phyloP scores from a whole-genome alignment of 2,797 vertebrate genomes.

The Bufotes viridis region DNA sequence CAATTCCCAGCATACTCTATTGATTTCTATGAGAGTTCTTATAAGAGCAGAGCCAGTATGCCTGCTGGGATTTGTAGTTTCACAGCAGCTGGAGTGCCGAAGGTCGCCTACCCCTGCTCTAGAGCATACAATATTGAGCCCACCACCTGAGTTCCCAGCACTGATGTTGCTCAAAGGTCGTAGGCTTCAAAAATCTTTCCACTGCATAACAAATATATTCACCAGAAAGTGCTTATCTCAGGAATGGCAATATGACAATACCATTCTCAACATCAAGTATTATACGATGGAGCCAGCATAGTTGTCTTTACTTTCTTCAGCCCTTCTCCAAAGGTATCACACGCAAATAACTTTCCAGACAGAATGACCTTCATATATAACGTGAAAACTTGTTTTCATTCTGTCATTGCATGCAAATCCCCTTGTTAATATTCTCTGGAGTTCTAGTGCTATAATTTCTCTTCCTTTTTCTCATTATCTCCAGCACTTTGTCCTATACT shows the following conservation, averaged over 20 bases:
- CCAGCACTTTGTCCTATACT: conserved; percentile 58
- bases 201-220: not conserved
- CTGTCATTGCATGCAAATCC: conserved; percentile 60
- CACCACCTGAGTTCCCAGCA: not conserved
- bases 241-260: not conserved
- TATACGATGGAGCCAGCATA: not conserved
- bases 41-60: too few species aligned
- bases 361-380: conserved; percentile 59
- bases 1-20: too few species aligned
- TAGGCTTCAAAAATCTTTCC: not conserved
- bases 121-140: too few species aligned
- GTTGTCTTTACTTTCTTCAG: conserved; percentile 28
- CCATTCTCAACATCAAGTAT: not conserved
- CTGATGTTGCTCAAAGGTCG: not conserved
- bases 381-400: conserved; percentile 56
- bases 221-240: not conserved
- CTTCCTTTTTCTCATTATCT: conserved; percentile 63
- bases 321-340: conserved; percentile 27
- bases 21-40: too few species aligned
- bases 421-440: conserved; percentile 59
- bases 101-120: too few species aligned
- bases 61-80: too few species aligned
- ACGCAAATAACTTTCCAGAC: conserved; percentile 48
- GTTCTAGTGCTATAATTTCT: conserved; percentile 56
- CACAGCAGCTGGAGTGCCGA: too few species aligned